Base-by-base conservation (phyloP, 2,888 invertebrate genomes). In the Agrenia bidenticulata region DNA sequence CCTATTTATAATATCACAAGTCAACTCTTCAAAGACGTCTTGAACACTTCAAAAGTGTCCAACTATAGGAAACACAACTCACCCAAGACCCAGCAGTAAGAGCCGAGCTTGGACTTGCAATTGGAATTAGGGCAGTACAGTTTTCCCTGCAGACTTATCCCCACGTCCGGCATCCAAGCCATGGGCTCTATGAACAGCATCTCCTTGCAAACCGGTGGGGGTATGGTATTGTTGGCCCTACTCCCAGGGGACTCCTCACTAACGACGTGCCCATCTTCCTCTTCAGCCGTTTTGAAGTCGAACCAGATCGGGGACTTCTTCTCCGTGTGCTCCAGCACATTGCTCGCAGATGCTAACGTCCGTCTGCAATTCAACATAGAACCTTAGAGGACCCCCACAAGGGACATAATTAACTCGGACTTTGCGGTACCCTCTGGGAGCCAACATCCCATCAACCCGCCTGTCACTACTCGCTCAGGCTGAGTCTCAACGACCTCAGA, bases 161-260 rank as follows among this genome's bases (percentile, higher is more conserved):
- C 82, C 53, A 89, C 86, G 77, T 87, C 85, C 57, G 84, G 83
- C 93, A 94, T 94, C 94, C 95, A 95, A 13, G 87, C 83, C 78
- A 94, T 84, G 0, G 95, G 95, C 81, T 94, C 94, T 69, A 94
- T 85, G 81, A 94, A 95, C 80, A 89, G 86, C 75, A 89, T 90
- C 77, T 86, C 86, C 2, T 83, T 84, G 79, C 94, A 94, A 58
- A 81, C 78, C 62, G 82, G 82, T 11, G 41, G 19, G 27, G 63
- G 32, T 2, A 78, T 76, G 26, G 77, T 73, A 15, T 13, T 15
- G 11, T 19, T 19, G 19, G 5, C 11, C 11, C n/a, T 26, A 69
- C 79, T 79, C 0, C 77, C 79, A 42, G 80, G 80, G 1, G 77
- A 77, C 37, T 78, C 79, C 61, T 27, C 42, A 57, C 37, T n/a